Evolutionary conservation across 1,140 invertebrate species (phyloP).

Genomic region (Drosophila burlai): DNA sequence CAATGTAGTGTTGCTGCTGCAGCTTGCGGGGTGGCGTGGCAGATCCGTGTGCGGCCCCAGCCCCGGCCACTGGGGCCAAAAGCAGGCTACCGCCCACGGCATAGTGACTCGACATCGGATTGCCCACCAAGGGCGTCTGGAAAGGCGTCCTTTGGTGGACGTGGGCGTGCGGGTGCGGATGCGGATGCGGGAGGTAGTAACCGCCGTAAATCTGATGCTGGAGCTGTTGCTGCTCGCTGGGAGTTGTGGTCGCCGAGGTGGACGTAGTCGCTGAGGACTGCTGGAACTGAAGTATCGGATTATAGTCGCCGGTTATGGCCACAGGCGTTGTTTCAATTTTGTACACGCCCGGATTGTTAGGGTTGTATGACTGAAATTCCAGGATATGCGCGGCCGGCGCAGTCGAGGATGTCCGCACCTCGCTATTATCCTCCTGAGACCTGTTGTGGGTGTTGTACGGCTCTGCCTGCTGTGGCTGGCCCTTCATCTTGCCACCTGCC

Average conservation of each 20-base stretch:
- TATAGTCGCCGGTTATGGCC: conserved; percentile 84
- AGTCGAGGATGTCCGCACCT: conserved; percentile 16
- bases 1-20: conserved; percentile 59
- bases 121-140: conserved; percentile 15
- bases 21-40: conserved; percentile 32
- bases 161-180: conserved; percentile 16
- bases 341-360: conserved; percentile 84
- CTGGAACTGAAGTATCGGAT: conserved; percentile 81
- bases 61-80: conserved; percentile 34
- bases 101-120: conserved; percentile 52
- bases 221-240: conserved; percentile 57
- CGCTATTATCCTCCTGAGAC: conserved; percentile 14
- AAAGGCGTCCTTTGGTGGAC: conserved; percentile 24
- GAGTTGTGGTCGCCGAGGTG: conserved; percentile 60
- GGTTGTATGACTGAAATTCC: conserved; percentile 85
- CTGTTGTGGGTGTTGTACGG: conserved; percentile 12
- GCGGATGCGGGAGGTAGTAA: conserved; percentile 42
- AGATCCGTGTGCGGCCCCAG: conserved; percentile 11
- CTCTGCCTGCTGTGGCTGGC: conserved; percentile 27
- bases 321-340: conserved; percentile 85
- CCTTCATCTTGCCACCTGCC: conserved; percentile 5
- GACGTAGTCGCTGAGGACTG: conserved; percentile 60
- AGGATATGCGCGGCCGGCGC: conserved; percentile 74
- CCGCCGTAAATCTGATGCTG: conserved; percentile 48
- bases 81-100: conserved; percentile 44